Evolutionary conservation across 2,888 invertebrate species (phyloP), one percentile per base, ranked within the genome.

Genomic region (Saturnia japonica): DNA sequence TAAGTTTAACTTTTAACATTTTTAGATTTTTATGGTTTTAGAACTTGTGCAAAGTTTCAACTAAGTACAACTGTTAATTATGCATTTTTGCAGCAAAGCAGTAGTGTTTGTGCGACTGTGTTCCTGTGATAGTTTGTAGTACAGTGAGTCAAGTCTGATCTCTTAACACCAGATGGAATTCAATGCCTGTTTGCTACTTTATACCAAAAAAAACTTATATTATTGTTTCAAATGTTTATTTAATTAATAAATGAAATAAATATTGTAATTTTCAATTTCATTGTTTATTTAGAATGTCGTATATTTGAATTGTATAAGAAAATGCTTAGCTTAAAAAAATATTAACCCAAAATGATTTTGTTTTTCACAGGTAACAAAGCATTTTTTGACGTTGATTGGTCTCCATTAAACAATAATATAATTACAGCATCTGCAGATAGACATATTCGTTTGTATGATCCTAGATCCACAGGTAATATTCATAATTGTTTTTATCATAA

Each of bases 381-480:
- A 14, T 98, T 98, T 87, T 97, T 99, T 76, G 96, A 97, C 83
- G 94, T 97, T 3, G 96, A 97, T 77, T 97, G 97, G 95, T 99
- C 99, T 0, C 95, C 95, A 0, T 82, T 97, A 28, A 97, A 95
- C 79, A 96, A 96, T 73, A 93, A 95, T 12, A 91, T 99, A 12
- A 89, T 99, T 7, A 96, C 99, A 1, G 97, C 97, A 1, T 98
- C 99, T 14, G 97, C 99, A 12, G 99, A 99, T 86, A 95, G 97
- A 84, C 97, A 98, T 86, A 94, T 99, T 73, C 95, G 99, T 70
- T 91, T 99, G 2, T 99, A 98, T 87, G 99, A 99, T 92, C 97
- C 98, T 0, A 95, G 99, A 88, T 97, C 97, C 62, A 96, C 95
- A 91, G 97, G 97, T 97, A 91, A 80, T 6, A 60, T 28, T 25